These are phyloP conservation scores for Passer montanus DNA, from an alignment of 2,113 vertebrate species.

Conservation along the genomic window DNA sequence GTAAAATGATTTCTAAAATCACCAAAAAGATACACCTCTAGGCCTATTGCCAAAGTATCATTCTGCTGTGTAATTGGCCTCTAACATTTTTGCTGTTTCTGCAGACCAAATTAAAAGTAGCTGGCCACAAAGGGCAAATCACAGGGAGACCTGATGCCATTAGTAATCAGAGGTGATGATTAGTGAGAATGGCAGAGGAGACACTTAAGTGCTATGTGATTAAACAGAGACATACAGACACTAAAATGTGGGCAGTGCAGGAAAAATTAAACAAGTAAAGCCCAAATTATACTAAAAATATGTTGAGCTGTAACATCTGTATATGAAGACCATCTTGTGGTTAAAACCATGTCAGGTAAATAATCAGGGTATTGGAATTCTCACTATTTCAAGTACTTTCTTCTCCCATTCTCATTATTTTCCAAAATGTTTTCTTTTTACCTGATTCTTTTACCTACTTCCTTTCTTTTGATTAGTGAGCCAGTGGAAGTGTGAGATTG, in stretches of 20 bases:
- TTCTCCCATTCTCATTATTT: not conserved
- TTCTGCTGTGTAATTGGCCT: not conserved
- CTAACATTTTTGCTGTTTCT: not conserved
- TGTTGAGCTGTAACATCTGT: not conserved
- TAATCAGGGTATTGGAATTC: not conserved
- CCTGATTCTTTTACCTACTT: not conserved
- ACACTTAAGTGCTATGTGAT: not conserved
- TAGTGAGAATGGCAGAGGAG: not conserved
- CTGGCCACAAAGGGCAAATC: not conserved
- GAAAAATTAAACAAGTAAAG: not conserved
- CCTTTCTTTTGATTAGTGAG: not conserved
- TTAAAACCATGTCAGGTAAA: not conserved
- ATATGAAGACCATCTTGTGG: not conserved
- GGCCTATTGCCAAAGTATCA: not conserved
- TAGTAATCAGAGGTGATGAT: not conserved
- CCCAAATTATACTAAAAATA: not conserved
- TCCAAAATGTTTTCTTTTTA: not conserved
- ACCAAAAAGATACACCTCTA: not conserved
- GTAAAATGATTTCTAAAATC: not conserved
- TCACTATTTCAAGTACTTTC: not conserved
- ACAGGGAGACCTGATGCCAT: not conserved
- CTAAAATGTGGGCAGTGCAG: not conserved
- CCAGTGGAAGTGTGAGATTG: not conserved
- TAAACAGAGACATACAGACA: not conserved
- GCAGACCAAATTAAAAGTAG: slow-evolving; percentile 1